A percentile compares a stretch with the other conserved stretches of the same genome.
Conservation (phyloP, 2,113 vertebrate species). For the Podarcis muralis region DNA sequence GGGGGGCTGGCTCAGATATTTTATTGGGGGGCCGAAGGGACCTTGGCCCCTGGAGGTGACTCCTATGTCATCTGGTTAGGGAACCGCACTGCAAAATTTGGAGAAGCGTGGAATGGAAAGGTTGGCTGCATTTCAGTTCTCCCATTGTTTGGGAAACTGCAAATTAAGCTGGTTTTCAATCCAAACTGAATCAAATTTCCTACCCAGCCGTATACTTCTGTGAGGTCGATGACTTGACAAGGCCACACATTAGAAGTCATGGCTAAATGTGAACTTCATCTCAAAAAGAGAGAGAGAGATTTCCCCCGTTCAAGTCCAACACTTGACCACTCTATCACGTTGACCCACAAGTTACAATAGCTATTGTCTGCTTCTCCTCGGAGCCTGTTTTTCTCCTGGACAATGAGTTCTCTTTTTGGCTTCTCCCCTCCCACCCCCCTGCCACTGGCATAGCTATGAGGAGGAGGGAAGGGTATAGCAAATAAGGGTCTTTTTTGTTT, state of each 20-base stretch:
- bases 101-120: too few species aligned
- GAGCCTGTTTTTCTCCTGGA: conserved; percentile 9
- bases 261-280: background rate
- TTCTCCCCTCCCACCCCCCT: background rate
- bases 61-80: too few species aligned
- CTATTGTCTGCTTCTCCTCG: background rate
- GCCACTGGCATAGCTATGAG: background rate
- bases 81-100: too few species aligned
- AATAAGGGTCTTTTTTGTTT: background rate
- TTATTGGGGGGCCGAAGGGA: too few species aligned
- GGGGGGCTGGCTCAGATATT: too few species aligned
- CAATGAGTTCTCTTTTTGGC: conserved; percentile 12
- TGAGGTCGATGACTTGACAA: conserved; percentile 9
- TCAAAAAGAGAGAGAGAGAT: background rate
- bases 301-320: background rate
- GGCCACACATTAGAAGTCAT: background rate
- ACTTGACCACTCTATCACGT: background rate
- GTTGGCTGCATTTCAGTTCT: too few species aligned
- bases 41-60: too few species aligned
- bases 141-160: background rate
- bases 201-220: too few species aligned
- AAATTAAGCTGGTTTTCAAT: background rate
- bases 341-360: background rate
- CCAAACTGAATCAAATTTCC: background rate
- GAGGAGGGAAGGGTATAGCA: background rate